Percentiles rank a stretch among this genome's conserved stretches.
Conservation (phyloP, 2,113 vertebrate genomes). For the Salvelinus fontinalis region DNA sequence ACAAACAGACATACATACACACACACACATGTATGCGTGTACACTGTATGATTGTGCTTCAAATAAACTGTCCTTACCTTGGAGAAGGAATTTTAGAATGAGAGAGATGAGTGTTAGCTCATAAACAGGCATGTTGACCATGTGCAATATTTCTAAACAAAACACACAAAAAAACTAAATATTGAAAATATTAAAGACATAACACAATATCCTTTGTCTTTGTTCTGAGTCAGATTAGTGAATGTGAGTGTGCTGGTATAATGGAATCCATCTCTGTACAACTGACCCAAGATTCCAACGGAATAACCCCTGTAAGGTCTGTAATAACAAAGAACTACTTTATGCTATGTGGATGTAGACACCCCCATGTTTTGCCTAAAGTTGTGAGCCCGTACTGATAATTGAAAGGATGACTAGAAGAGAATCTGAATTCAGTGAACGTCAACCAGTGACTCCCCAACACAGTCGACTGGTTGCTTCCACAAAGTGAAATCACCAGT, state of each 20-base stretch:
- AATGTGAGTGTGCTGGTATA: not conserved
- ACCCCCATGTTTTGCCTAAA: too few relatives aligned
- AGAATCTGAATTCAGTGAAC: too few relatives aligned
- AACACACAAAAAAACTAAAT: conserved; percentile 60
- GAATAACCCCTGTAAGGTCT: too few relatives aligned
- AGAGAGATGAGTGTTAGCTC: conserved; percentile 74
- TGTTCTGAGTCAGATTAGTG: conserved; percentile 5
- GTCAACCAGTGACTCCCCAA: too few relatives aligned
- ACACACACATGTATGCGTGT: conserved; percentile 73
- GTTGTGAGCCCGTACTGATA: too few relatives aligned
- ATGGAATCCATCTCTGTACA: not conserved
- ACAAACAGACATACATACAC: conserved; percentile 67
- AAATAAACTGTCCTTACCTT: conserved; percentile 77
- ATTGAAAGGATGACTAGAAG: too few relatives aligned
- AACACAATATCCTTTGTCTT: conserved; percentile 66
- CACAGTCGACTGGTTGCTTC: too few relatives aligned
- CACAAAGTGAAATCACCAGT: too few relatives aligned
- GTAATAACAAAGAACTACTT: too few relatives aligned
- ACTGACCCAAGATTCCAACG: too few relatives aligned
- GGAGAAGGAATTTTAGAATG: conserved; percentile 76
- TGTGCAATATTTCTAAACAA: conserved; percentile 85
- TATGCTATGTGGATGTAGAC: too few relatives aligned
- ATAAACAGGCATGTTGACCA: conserved; percentile 82
- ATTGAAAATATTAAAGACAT: conserved; percentile 83
- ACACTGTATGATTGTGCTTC: conserved; percentile 79